These are phyloP conservation scores for Nyleta sp. DNA, from an alignment of 2,888 invertebrate species.

Conservation along the genomic window DNA sequence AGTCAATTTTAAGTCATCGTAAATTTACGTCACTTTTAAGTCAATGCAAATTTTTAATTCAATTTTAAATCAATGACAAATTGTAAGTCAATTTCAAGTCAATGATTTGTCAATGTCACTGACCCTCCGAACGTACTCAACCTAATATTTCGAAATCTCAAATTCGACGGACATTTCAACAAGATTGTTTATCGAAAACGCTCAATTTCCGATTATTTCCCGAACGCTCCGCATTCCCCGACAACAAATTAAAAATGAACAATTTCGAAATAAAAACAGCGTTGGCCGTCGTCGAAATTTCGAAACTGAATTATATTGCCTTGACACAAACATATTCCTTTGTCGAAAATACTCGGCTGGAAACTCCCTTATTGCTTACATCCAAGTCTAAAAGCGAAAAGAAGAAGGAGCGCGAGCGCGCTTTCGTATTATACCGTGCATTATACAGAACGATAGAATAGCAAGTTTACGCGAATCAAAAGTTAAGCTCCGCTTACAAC, in stretches of 20 bases:
- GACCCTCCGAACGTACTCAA: too few species aligned
- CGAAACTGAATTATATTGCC: slow-evolving; percentile 6
- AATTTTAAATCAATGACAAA: too few species aligned
- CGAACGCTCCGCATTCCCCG: not conserved
- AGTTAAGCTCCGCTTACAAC: slow-evolving; percentile 19
- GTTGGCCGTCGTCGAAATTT: slow-evolving; percentile 1
- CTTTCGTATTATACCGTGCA: slow-evolving; percentile 5
- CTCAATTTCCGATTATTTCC: too few species aligned
- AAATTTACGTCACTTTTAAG: too few species aligned
- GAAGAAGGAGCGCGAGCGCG: not conserved
- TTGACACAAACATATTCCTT: slow-evolving; percentile 19
- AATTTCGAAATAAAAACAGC: not conserved
- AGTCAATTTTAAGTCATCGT: too few species aligned
- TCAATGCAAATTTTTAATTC: too few species aligned
- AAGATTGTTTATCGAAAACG: too few species aligned
- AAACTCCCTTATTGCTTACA: slow-evolving; percentile 25
- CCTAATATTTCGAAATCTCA: too few species aligned
- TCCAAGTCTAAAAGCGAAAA: slow-evolving; percentile 5
- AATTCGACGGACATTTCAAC: too few species aligned
- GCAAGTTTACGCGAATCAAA: slow-evolving; percentile 28
- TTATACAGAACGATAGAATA: slow-evolving; percentile 30
- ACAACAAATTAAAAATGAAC: not conserved
- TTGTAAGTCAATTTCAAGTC: too few species aligned
- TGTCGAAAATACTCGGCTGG: slow-evolving; percentile 4
- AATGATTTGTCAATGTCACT: too few species aligned